phyloP scores from a whole-genome alignment of 2,113 vertebrate species.

The Xenus cinereus region DNA sequence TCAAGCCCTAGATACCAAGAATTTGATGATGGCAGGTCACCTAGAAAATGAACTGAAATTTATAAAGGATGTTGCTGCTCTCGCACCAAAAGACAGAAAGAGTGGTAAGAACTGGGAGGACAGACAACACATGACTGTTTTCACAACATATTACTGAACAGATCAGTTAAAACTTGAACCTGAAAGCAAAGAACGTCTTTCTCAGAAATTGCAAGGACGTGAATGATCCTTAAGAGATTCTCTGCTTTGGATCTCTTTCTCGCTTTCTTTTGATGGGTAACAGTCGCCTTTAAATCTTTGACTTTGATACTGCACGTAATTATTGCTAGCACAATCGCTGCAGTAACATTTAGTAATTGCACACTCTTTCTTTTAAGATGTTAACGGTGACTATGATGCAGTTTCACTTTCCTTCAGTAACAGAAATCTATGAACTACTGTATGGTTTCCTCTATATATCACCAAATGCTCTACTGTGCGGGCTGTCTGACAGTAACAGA shows the following conservation, averaged over 20 bases:
- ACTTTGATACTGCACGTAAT: background rate
- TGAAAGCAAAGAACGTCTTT: background rate
- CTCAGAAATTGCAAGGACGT: background rate
- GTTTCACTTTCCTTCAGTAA: background rate
- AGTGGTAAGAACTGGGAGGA: background rate
- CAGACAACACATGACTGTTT: background rate
- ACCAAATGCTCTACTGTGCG: background rate
- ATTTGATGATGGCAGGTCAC: background rate
- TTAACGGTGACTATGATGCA: background rate
- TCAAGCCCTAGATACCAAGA: background rate
- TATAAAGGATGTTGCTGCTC: background rate
- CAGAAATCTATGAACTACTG: background rate
- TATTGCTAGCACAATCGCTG: background rate
- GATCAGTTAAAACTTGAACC: background rate
- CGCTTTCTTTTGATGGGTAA: background rate
- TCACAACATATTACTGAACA: background rate
- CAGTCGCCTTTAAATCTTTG: background rate
- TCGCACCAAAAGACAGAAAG: background rate
- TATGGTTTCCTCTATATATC: background rate
- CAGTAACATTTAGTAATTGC: background rate
- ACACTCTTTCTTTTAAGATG: background rate
- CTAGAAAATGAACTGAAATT: background rate
- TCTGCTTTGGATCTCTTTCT: background rate
- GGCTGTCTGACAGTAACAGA: background rate
- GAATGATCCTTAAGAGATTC: background rate